These are phyloP conservation scores for Matsumyia berberina DNA, from an alignment of 2,888 invertebrate genomes.

Conservation along the genomic window DNA sequence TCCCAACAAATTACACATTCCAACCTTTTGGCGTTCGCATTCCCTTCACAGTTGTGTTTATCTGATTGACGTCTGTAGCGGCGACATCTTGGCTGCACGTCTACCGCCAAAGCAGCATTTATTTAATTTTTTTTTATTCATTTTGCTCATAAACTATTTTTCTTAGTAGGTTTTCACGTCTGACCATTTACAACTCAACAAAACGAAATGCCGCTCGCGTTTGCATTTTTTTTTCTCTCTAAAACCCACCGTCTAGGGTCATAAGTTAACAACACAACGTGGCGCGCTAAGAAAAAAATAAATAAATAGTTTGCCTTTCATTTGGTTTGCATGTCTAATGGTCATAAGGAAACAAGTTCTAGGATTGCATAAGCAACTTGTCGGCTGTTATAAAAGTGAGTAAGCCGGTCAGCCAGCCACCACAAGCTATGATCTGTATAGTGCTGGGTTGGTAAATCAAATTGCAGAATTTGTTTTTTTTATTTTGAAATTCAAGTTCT, in stretches of 20 bases:
- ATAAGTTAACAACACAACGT: slow-evolving; percentile 73
- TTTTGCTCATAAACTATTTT: slow-evolving; percentile 56
- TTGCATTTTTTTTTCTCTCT: slow-evolving; percentile 33
- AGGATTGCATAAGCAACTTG: slow-evolving; percentile 75
- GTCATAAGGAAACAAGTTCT: slow-evolving; percentile 76
- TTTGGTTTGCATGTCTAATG: slow-evolving; percentile 74
- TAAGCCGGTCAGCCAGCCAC: slow-evolving; percentile 1
- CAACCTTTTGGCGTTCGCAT: slow-evolving; percentile 6
- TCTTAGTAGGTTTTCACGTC: slow-evolving; percentile 53
- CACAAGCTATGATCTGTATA: slow-evolving; percentile 45
- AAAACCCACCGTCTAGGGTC: slow-evolving; percentile 61
- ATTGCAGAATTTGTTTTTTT: slow-evolving; percentile 33
- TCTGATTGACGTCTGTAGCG: slow-evolving; percentile 70
- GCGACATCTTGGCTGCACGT: slow-evolving; percentile 74
- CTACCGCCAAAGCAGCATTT: slow-evolving; percentile 50
- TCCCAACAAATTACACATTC: slow-evolving; percentile 31
- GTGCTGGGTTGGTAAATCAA: slow-evolving; percentile 40
- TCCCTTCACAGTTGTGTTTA: slow-evolving; percentile 15
- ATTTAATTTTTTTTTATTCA: background rate
- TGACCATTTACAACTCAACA: slow-evolving; percentile 65
- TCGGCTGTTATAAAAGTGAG: slow-evolving; percentile 67
- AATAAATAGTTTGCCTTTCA: slow-evolving; percentile 49
- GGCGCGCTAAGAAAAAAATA: slow-evolving; percentile 9
- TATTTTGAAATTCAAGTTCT: slow-evolving; percentile 62
- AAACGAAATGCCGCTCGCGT: slow-evolving; percentile 55